phyloP scores from a whole-genome alignment of 2,888 invertebrate species.

The Aspidiotus rigidus region DNA sequence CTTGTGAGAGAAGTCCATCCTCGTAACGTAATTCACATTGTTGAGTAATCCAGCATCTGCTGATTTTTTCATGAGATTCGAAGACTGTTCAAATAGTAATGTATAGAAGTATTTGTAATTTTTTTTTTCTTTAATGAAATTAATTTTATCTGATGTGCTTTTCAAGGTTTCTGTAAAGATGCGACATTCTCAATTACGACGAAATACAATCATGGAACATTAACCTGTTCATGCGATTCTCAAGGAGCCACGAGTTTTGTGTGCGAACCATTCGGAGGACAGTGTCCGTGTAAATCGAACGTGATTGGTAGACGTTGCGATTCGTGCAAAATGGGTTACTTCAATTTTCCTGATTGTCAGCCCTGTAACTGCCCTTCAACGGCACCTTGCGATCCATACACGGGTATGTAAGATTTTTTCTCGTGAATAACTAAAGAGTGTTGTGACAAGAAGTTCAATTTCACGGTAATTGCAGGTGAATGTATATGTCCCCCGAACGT shows the following conservation, averaged over 20 bases:
- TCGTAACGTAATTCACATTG: too few relatives aligned
- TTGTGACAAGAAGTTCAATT: neutral
- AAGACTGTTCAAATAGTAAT: too few relatives aligned
- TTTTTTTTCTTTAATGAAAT: neutral
- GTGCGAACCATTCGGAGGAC: constrained; percentile 90
- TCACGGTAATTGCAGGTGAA: constrained; percentile 51
- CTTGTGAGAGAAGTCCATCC: too few relatives aligned
- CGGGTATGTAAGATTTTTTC: constrained; percentile 44
- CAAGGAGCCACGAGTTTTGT: constrained; percentile 77
- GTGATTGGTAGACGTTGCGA: constrained; percentile 83
- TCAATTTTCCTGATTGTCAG: constrained; percentile 89
- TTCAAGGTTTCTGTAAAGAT: constrained; percentile 72
- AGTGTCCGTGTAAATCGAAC: constrained; percentile 84
- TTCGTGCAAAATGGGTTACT: constrained; percentile 79
- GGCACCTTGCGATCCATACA: constrained; percentile 67
- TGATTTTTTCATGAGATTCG: too few relatives aligned
- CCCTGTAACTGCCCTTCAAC: constrained; percentile 77
- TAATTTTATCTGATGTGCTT: constrained; percentile 34
- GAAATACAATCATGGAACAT: constrained; percentile 87
- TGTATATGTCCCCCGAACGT: constrained; percentile 91
- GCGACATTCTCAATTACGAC: constrained; percentile 88
- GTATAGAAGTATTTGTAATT: neutral
- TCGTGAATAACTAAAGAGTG: neutral
- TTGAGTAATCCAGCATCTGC: too few relatives aligned
- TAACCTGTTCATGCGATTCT: constrained; percentile 80